Conservation (phyloP, 2,797 vertebrate genomes). For the Passerculus sandwichensis region DNA sequence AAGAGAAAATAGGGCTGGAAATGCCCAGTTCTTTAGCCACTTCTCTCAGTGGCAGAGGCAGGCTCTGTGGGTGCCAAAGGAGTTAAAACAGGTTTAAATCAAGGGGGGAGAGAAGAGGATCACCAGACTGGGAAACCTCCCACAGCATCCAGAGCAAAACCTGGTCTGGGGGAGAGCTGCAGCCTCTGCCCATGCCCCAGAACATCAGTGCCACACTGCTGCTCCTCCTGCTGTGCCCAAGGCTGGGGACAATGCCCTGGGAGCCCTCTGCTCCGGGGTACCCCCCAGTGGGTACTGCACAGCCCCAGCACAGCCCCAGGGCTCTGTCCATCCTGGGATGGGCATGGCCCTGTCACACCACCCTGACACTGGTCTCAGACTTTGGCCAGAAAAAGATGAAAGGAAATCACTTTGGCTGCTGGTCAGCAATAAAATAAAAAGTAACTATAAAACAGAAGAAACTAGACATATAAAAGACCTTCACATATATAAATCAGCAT, state of each 20-base stretch:
- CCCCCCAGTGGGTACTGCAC: neutral
- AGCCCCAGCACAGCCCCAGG: rapidly evolving
- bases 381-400: neutral
- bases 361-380: rapidly evolving
- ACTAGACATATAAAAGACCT: neutral
- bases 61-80: neutral
- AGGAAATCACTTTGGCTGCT: neutral
- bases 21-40: neutral
- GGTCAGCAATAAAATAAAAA: neutral
- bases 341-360: rapidly evolving
- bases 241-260: rapidly evolving
- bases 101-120: neutral
- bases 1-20: neutral
- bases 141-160: neutral
- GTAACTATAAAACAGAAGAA: neutral
- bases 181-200: neutral
- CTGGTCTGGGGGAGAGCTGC: neutral
- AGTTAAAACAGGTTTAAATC: neutral
- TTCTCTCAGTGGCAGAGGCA: neutral
- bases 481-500: neutral
- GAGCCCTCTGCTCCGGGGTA: too few species aligned
- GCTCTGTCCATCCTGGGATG: rapidly evolving
- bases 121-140: neutral
- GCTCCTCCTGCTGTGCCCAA: neutral
- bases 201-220: rapidly evolving